These are phyloP conservation scores for Parapsyche elsis DNA, from an alignment of 1,140 invertebrate species.

Conservation along the genomic window DNA sequence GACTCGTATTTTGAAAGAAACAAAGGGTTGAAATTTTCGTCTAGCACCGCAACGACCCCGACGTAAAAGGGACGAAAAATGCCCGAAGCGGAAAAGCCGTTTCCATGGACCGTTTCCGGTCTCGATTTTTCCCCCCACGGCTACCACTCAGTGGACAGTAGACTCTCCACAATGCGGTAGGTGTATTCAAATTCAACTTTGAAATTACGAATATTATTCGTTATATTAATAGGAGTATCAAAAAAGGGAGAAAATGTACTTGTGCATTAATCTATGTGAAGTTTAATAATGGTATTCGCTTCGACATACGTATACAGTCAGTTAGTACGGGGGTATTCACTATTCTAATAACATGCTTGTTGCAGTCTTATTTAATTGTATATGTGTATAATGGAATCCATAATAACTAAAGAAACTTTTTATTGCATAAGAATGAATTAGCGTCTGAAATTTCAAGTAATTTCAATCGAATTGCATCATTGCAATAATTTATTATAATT, in stretches of 20 bases:
- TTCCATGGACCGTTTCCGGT: constrained; percentile 35
- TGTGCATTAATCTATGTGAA: neutral
- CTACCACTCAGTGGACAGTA: neutral
- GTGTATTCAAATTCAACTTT: neutral
- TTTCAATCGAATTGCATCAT: no score
- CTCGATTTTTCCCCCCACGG: neutral
- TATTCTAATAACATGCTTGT: no score
- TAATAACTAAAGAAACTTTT: no score
- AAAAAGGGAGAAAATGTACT: constrained; percentile 6
- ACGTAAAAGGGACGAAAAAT: constrained; percentile 41
- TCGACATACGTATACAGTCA: no score
- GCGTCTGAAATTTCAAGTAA: no score
- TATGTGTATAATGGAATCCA: no score
- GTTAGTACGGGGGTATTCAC: no score
- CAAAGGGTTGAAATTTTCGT: constrained; percentile 38
- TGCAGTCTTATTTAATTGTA: no score
- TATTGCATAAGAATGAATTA: no score
- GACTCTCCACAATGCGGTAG: neutral
- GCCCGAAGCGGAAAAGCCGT: constrained; percentile 44
- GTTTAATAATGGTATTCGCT: neutral
- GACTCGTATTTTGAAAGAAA: constrained; percentile 35
- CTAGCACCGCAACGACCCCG: neutral
- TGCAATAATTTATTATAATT: no score
- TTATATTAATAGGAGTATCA: no score
- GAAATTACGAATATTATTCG: neutral